Evolutionary conservation across 2,797 vertebrate species (phyloP).

Genomic region (Urophycis tenuis): DNA sequence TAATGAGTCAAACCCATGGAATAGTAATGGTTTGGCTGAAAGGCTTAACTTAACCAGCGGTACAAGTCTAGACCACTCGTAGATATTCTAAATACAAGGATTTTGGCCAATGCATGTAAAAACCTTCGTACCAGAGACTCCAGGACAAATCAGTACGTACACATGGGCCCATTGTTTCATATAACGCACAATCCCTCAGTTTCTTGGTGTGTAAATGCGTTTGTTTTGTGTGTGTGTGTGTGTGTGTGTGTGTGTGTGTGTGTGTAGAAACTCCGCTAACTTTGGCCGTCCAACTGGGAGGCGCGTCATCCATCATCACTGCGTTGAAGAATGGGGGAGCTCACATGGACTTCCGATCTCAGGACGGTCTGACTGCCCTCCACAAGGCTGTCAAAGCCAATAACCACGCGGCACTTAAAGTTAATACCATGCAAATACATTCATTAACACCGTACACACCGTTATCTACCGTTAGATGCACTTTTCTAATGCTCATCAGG

Average conservation of each 20-base stretch:
- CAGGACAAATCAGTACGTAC: neutral
- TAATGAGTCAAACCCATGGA: no score
- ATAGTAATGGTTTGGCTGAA: no score
- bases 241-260: conserved; percentile 4
- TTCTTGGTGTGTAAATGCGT: neutral
- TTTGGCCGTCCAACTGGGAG: conserved; percentile 74
- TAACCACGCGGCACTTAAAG: conserved; percentile 63
- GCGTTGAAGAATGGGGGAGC: conserved; percentile 76
- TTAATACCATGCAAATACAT: neutral
- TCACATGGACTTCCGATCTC: conserved; percentile 82
- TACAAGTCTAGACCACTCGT: no score
- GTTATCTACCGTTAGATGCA: neutral
- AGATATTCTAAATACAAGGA: no score
- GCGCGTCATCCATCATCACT: conserved; percentile 71
- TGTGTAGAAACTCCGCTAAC: conserved; percentile 62
- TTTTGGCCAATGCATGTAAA: neutral
- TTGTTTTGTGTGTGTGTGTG: neutral
- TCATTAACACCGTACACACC: neutral
- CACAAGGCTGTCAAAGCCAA: conserved; percentile 79
- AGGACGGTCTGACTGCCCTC: conserved; percentile 81
- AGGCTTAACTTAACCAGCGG: no score
- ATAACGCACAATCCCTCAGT: neutral
- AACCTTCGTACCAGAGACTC: neutral
- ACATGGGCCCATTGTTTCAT: neutral
- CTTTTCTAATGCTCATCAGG: neutral